Base-by-base conservation (phyloP, 2,888 invertebrate genomes). In the Sarcophaga caerulescens region DNA sequence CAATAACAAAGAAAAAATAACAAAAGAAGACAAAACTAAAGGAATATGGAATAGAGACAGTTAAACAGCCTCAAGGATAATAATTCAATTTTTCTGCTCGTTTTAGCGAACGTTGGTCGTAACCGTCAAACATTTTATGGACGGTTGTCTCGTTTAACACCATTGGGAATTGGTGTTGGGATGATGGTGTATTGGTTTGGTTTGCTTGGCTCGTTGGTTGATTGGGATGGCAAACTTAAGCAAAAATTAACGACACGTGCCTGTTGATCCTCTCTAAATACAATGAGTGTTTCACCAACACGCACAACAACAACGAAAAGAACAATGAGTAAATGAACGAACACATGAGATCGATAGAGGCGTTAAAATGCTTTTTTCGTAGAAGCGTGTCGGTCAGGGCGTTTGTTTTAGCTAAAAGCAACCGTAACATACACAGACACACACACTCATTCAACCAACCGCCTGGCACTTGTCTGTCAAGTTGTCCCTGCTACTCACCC, bases 31-130 rank as follows among this genome's bases (percentile, higher is more conserved):
- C 1, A 35, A 6, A 35, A 35, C 35, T 35, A 35, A 35, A 35
- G 6, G 35, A 35, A 35, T 35, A 35, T 66, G 62, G 59, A 21
- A 73, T 52, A 70, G 35, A 6, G 21, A 19, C 25, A 69, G 73
- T 57, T 77, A 81, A 77, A 91, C 91, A 91, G 91, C 92, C 90
- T 91, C 89, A 89, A 89, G 91, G 90, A 81, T 90, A 90, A 90
- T 91, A 92, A 92, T 91, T 91, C 92, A 92, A 91, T 92, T 90
- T 91, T 91, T 92, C 90, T 91, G 90, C 90, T 91, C 90, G 90
- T 90, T 91, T 91, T 90, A 84, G 90, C 77, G 78, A 88, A 81
- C 81, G 84, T 84, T 80, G 84, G 79, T 80, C 79, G 79, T 57
- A 57, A 69, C 11, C 68, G 73, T 89, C 71, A 57, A 77, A 70